These are phyloP conservation scores for Cheirogaleus major DNA, from an alignment of 2,797 vertebrate species.

Conservation along the genomic window DNA sequence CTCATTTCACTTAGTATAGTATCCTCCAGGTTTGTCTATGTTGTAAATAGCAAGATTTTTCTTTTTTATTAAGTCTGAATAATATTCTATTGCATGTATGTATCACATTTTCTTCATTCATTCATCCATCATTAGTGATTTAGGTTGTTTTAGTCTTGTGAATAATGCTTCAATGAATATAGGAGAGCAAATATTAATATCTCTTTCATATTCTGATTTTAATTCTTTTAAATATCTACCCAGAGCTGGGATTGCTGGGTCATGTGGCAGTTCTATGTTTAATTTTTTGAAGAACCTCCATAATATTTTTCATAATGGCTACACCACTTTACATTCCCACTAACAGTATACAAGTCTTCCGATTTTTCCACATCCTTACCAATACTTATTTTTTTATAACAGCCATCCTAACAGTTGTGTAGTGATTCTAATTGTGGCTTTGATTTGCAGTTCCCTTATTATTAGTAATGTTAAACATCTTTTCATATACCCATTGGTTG, in stretches of 20 bases:
- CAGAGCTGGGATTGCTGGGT: neutral
- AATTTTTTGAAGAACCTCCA: neutral
- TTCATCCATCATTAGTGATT: neutral
- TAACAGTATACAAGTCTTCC: neutral
- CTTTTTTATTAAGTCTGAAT: neutral
- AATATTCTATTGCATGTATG: neutral
- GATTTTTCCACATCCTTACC: neutral
- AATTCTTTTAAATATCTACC: neutral
- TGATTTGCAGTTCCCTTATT: neutral
- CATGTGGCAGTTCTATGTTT: neutral
- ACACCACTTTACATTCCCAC: neutral
- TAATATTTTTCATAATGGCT: neutral
- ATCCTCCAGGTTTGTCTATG: neutral
- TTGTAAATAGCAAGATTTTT: neutral
- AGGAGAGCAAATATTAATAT: neutral
- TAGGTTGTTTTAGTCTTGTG: neutral
- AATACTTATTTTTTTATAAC: neutral
- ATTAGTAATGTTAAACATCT: neutral
- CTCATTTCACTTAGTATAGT: neutral
- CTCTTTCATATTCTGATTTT: neutral
- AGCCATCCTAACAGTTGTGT: neutral
- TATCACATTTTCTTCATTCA: neutral
- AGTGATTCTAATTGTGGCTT: neutral
- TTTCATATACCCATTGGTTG: neutral
- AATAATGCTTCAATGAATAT: neutral